Conservation (phyloP, 1,140 invertebrate species). For the Caenorhabditis brenneri region DNA sequence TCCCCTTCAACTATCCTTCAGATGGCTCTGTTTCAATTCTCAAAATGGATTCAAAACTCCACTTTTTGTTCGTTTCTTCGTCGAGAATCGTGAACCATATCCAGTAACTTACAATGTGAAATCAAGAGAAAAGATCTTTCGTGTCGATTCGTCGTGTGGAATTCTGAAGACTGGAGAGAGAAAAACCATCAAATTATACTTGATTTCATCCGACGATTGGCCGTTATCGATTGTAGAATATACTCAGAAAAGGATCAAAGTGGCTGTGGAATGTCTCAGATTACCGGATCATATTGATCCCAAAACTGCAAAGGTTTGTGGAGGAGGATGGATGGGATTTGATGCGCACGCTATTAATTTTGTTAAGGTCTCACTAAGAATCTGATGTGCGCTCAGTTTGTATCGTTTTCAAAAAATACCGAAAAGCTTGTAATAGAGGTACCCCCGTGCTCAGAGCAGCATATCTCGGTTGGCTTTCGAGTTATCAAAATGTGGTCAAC, state of each 20-base stretch:
- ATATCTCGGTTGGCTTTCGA: no score
- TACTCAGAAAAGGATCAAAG: constrained; percentile 1
- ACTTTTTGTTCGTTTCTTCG: constrained; percentile 3
- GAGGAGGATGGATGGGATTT: no score
- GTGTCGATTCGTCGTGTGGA: background rate
- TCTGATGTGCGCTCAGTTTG: no score
- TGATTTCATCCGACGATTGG: constrained; percentile 38
- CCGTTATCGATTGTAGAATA: background rate
- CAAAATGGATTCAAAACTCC: constrained; percentile 8
- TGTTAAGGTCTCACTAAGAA: no score
- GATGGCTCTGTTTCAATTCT: constrained; percentile 10
- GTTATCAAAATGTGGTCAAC: no score
- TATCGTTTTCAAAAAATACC: no score
- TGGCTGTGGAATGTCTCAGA: constrained; percentile 23
- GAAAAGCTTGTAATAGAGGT: no score
- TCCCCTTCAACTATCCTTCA: background rate
- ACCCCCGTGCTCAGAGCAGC: no score
- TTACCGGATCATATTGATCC: background rate
- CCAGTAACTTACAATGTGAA: background rate
- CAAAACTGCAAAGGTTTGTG: background rate
- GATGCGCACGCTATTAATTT: no score
- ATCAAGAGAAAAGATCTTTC: background rate
- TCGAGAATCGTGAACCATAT: background rate
- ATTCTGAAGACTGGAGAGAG: background rate
- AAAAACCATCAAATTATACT: background rate